These are phyloP conservation scores for Tarsius wallacei DNA, from an alignment of 2,797 vertebrate genomes.

Conservation along the genomic window DNA sequence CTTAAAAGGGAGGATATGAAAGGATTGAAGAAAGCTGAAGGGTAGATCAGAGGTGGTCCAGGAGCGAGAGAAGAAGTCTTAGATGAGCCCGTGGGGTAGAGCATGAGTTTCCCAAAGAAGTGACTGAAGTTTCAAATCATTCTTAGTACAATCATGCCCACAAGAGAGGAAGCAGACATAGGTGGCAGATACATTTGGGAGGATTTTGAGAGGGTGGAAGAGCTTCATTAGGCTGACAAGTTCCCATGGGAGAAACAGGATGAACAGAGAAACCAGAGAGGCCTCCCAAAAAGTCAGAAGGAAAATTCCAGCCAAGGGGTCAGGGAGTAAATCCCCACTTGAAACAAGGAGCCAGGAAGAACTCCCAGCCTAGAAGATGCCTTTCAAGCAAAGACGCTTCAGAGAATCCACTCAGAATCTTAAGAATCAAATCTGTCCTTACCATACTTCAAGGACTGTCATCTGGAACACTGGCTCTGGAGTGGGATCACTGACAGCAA, in stretches of 20 bases:
- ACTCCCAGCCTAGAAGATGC: not conserved
- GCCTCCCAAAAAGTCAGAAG: not conserved
- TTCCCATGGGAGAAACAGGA: not conserved
- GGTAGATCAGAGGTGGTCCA: not conserved
- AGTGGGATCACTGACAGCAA: not conserved
- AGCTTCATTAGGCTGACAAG: not conserved
- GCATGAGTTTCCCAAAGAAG: not conserved
- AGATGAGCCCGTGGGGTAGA: not conserved
- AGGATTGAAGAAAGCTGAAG: not conserved
- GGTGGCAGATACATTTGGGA: not conserved
- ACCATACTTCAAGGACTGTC: not conserved
- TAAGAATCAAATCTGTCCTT: not conserved
- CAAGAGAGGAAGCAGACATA: not conserved
- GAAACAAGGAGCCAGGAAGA: not conserved
- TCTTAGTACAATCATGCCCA: not conserved
- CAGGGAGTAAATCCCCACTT: slow-evolving; percentile 1
- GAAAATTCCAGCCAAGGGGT: not conserved
- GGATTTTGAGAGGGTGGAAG: not conserved
- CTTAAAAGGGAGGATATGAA: not conserved
- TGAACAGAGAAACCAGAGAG: not conserved
- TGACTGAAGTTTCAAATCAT: not conserved
- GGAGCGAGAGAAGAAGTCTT: not conserved
- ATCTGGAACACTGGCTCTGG: not conserved
- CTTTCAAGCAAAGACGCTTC: not conserved
- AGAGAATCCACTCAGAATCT: not conserved